Base-by-base conservation (phyloP, 2,113 vertebrate genomes). In the Andinoacara biseriatus region DNA sequence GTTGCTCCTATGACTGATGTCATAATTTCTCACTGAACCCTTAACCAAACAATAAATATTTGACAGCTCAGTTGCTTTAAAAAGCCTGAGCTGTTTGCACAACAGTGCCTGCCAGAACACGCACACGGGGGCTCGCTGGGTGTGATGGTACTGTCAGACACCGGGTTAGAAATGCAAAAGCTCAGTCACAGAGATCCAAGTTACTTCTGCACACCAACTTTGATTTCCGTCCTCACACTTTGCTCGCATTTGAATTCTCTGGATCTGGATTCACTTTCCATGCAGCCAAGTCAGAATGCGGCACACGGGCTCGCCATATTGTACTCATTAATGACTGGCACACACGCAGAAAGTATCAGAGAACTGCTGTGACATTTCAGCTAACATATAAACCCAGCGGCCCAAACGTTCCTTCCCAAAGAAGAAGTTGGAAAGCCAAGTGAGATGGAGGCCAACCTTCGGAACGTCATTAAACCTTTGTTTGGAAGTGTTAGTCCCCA, bases 31-130 rank as follows among this genome's bases (percentile, higher is more conserved):
- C 78, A 43, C 87, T 82, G 89, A 91, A 90, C 88, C 87, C 91
- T 89, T 89, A 93, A 92, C 80, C 89, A 88, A 92, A 91, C 90
- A 94, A 87, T 93, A 90, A 92, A 93, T 94, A 91, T 90, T 90
- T 83, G 77, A 89, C 88, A 91, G 89, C 91, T 93, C 86, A 86
- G 87, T 92, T 85, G 80, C 87, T 91, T 78, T 89, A 85, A 93
- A 91, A 89, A 85, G 88, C 74, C 65, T 31, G 74, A 59, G 26
- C 80, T 90, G 92, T 93, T 94, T 91, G 92, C 87, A 87, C 93
- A 93, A 86, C 81, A 84, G 26, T 24, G 67, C 92, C 75, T 91
- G 93, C 85, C 89, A 80, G 90, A 63, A 93, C 91, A 91, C 13
- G 93, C 77, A 82, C 24, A 15, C 29, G 5, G 31, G 31, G 43